These are phyloP conservation scores for Labeo calbasu DNA, from an alignment of 2,797 vertebrate genomes.

Conservation along the genomic window DNA sequence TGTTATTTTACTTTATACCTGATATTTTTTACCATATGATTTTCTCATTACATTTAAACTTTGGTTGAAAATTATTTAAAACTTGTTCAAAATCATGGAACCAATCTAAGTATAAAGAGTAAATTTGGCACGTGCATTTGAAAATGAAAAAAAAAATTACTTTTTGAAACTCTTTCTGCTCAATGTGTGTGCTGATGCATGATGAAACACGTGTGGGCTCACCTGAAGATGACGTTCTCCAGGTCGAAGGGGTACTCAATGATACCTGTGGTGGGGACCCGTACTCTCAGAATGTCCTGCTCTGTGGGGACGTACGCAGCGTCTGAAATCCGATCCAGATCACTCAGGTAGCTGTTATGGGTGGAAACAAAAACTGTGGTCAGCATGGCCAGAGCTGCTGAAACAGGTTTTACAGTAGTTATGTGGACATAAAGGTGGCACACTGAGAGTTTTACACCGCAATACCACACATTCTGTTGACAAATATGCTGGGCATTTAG, in stretches of 20 bases:
- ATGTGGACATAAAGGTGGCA: background rate
- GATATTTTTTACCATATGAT: no score
- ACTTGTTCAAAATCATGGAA: background rate
- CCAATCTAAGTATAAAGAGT: background rate
- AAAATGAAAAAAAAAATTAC: no score
- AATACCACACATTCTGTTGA: background rate
- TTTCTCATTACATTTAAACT: background rate
- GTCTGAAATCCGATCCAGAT: constrained; percentile 80
- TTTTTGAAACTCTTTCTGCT: background rate
- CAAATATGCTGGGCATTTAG: background rate
- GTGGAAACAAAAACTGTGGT: background rate
- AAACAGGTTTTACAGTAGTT: background rate
- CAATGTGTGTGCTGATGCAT: background rate
- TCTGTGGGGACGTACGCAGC: constrained; percentile 82
- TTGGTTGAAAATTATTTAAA: background rate
- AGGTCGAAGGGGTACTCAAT: constrained; percentile 89
- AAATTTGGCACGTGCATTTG: background rate
- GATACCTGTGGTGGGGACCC: constrained; percentile 87
- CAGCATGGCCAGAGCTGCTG: background rate
- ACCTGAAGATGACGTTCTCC: constrained; percentile 91
- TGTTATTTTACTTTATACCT: background rate
- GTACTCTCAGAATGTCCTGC: constrained; percentile 86
- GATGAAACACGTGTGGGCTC: constrained; percentile 24
- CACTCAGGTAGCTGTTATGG: constrained; percentile 80
- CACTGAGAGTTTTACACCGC: background rate